Evolutionary conservation across 2,888 invertebrate genomes (phyloP), one percentile per base, ranked within the genome.

Genomic region (Tromatobia lineatoria): DNA sequence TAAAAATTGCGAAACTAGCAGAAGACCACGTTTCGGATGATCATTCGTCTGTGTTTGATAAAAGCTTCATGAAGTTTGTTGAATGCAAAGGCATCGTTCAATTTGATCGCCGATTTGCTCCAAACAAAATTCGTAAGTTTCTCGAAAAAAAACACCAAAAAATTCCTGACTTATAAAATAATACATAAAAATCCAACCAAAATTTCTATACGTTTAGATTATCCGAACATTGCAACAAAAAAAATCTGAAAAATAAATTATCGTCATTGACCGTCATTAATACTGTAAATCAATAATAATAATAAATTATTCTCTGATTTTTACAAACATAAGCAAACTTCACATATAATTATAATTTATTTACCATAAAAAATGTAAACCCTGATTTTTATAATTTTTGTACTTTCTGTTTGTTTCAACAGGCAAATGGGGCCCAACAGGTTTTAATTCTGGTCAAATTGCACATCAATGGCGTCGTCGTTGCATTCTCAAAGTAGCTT

Each of bases 401-500:
- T 52, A 15, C 2, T 57, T 18, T 29, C 82, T 79, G 23, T 18
- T 73, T 38, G 3, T 38, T 4, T 1, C 8, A 38, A 64, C 64
- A 89, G 89, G 83, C 66, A 52, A 61, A 10, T 77, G 81, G 83
- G 74, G 81, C 29, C 67, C 67, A 8, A 82, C 85, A 29, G 11
- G 20, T 15, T 70, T 71, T 71, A 45, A 70, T 25, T 45, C 52
- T 15, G 92, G 86, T 91, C 93, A 82, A 85, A 95, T 94, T 82
- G 88, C 90, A 81, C 95, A 94, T 93, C 95, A 95, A 88, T 96
- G 96, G 96, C 95, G 94, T 85, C 94, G 96, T 77, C 95, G 95
- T 66, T 96, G 96, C 90, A 96, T 95, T 90, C 91, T 96, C 71
- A 95, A 96, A 92, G 95, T 96, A 18, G 95, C 95, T 38, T 96